phyloP scores from a whole-genome alignment of 2,113 vertebrate genomes.

The Trochalopteron elliotii region DNA sequence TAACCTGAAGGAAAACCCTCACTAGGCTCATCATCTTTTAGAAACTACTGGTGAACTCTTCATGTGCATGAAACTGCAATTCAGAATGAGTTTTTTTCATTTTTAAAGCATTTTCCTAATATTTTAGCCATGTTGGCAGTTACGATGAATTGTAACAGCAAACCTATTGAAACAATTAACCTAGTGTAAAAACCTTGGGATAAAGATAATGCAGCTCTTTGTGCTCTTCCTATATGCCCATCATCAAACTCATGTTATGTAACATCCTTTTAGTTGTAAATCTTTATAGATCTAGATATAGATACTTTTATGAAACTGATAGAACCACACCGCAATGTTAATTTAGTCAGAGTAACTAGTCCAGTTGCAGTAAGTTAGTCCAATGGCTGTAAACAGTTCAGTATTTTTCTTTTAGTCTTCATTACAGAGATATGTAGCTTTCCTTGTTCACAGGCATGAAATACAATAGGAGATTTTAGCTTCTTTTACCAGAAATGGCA shows the following conservation, averaged over 20 bases:
- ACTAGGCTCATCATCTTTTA: background rate
- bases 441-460: background rate
- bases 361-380: background rate
- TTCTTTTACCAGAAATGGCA: background rate
- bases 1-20: background rate
- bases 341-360: background rate
- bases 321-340: background rate
- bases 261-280: background rate
- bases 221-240: background rate
- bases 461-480: background rate
- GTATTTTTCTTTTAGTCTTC: background rate
- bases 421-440: background rate
- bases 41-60: background rate
- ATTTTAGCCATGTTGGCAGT: background rate
- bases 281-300: background rate
- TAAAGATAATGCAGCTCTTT: background rate
- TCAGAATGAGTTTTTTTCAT: background rate
- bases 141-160: background rate
- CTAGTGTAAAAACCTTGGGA: background rate
- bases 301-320: background rate
- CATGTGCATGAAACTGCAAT: background rate
- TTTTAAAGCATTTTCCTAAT: background rate
- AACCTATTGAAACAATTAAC: background rate
- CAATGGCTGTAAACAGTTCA: background rate
- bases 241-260: background rate